Base-by-base conservation (phyloP, 2,797 vertebrate genomes). In the Leptoclinus maculatus region DNA sequence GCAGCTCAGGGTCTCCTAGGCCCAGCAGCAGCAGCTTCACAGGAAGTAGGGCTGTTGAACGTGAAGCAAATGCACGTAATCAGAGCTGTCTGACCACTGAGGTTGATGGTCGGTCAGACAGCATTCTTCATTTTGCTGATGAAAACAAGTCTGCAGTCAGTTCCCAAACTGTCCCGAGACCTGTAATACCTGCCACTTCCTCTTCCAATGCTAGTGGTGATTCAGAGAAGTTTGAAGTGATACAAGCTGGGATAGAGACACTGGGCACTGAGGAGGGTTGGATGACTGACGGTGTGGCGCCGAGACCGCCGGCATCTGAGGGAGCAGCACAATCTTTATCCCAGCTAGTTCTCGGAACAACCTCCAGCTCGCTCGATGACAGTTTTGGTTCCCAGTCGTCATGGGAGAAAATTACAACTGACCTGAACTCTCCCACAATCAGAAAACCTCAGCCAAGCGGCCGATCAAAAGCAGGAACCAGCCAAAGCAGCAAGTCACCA, bases 331-430 rank as follows among this genome's bases (percentile, higher is more conserved):
- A 76, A 0, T 88, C 90, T 2, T 59, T 91, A 39, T 89, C 91
- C 25, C 79, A 85, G 23, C 74, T 89, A 29, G 1, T 7, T 6
- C 23, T 88, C 12, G 49, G 25, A 76, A 82, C 75, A 27, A 54
- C 81, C 29, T 87, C 78, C 47, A 84, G 71, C 39, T 88, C 82
- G 19, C 83, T 89, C n/a, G 84, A 74, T 21, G 70, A 87, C 58
- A 96, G 94, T 88, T 92, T 86, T 3, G 75, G 85, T 53, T 91
- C 94, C 1, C 67, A 92, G 6, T 95, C 95, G 0, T 96, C 94
- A 3, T 97, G 96, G 96, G 95, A 93, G 76, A 95, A 92, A 64
- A 71, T 96, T 10, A 84, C 92, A 34, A 91, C 91, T 17, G 89
- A 86, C n/a, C 53, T 74, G 0, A 87, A 74, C 23, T 92, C 70